Percentiles rank a stretch among this genome's conserved stretches.
phyloP scores from a whole-genome alignment of 2,888 invertebrate genomes.

The Trissoscelio sp. region DNA sequence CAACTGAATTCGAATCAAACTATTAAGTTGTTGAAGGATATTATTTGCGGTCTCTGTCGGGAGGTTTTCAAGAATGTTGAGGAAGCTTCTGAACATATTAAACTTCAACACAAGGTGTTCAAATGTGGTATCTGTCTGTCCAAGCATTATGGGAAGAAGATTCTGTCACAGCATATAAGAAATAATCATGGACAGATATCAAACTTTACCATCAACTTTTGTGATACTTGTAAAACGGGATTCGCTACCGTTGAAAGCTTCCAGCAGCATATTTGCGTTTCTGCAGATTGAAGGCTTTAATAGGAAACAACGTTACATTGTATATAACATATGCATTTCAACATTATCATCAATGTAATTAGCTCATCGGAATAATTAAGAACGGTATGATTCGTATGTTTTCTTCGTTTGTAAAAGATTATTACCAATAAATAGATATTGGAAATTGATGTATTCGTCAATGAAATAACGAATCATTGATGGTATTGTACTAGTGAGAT shows the following conservation, averaged over 20 bases:
- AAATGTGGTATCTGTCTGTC: constrained; percentile 60
- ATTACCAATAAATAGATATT: no score
- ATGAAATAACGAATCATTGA: no score
- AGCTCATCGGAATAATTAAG: no score
- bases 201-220: constrained; percentile 39
- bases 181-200: constrained; percentile 22
- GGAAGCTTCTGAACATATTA: constrained; percentile 49
- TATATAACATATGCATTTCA: no score
- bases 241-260: constrained; percentile 13
- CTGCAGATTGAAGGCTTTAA: constrained; percentile 7
- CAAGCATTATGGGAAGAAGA: constrained; percentile 57
- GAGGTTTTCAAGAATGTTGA: constrained; percentile 50
- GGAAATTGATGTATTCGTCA: no score
- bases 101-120: constrained; percentile 47
- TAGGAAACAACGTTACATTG: no score
- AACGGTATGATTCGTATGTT: no score
- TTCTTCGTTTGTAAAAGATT: no score
- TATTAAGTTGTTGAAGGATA: constrained; percentile 57
- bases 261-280: constrained; percentile 41
- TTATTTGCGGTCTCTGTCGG: constrained; percentile 62
- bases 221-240: constrained; percentile 62
- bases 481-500: no score
- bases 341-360: no score
- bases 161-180: constrained; percentile 53
- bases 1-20: no score